Evolutionary conservation across 1,140 invertebrate genomes (phyloP), one percentile per base, ranked within the genome.

Genomic region (Drosophila paulistorum): DNA sequence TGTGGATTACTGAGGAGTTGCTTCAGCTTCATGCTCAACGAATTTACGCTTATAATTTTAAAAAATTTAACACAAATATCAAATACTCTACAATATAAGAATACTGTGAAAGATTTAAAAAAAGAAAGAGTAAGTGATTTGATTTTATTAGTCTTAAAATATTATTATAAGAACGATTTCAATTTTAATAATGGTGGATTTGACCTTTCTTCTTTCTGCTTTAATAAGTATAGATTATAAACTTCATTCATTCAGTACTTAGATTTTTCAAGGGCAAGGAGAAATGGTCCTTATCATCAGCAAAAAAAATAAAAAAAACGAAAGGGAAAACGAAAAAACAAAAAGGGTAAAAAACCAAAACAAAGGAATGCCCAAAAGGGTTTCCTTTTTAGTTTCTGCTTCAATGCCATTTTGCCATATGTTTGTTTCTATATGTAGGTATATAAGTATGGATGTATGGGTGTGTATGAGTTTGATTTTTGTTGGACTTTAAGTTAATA

Each of bases 11-110:
- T 59, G 55, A 55, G 59, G 37, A 67, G 30, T 51, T 70, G 20
- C 73, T 80, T 65, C 64, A 65, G 82, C 77, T 86, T 85, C 71
- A 86, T 79, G 81, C 70, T 74, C 82, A 74, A 81, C 67, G 79
- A 70, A 75, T 85, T 86, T 76, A 64, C 68, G 14, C 42, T 45
- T 30, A 30, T 1, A 37, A 37, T 37, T 6, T 7, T 11, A 2
- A 48, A 48, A 48, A 20, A 17, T 17, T 14, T 17, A 14, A 3
- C 10, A 45, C 10, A 45, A 45, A 30, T 30, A 7, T n/a, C 1
- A 45, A 45, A 45, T 51, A 51, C 45, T 10, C 45, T 23, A 10
- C 45, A 45, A 14, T 45, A 1, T 14, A 1, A 7, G 14, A 51
- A 48, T 9, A 45, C 5, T 14, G 7, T 5, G 26, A 26, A 26